Evolutionary conservation across 2,797 vertebrate genomes (phyloP).

Genomic region (Monodelphis domestica): DNA sequence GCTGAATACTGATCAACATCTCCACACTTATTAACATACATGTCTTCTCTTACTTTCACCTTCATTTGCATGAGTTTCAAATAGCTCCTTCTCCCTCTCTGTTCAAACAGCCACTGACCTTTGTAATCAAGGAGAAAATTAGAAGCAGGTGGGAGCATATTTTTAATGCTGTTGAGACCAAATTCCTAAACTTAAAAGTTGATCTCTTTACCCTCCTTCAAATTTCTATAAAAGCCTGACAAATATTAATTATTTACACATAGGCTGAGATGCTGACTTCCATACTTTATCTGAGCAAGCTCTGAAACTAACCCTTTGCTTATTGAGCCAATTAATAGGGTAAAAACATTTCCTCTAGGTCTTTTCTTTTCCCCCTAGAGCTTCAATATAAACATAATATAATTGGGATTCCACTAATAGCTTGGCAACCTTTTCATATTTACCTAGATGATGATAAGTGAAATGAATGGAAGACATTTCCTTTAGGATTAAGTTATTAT

Average conservation of each 20-base stretch:
- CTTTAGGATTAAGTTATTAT: slow-evolving; percentile 39
- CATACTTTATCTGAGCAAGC: slow-evolving; percentile 59
- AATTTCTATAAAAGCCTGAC: slow-evolving; percentile 62
- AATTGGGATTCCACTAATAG: slow-evolving; percentile 49
- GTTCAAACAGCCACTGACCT: slow-evolving; percentile 76
- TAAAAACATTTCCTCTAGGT: slow-evolving; percentile 56
- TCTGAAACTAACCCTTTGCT: slow-evolving; percentile 56
- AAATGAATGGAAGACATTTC: slow-evolving; percentile 56
- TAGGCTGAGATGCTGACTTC: slow-evolving; percentile 56
- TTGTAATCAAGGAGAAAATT: slow-evolving; percentile 79
- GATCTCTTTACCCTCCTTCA: slow-evolving; percentile 58
- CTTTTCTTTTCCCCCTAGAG: slow-evolving; percentile 52
- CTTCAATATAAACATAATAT: slow-evolving; percentile 28
- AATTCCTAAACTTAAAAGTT: slow-evolving; percentile 70
- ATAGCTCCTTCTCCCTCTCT: slow-evolving; percentile 57
- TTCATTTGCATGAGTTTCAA: slow-evolving; percentile 71
- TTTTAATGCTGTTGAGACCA: slow-evolving; percentile 70
- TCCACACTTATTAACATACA: slow-evolving; percentile 70
- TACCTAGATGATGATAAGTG: slow-evolving; percentile 61
- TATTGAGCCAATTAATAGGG: slow-evolving; percentile 66
- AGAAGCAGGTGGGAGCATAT: slow-evolving; percentile 76
- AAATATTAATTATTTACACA: slow-evolving; percentile 75
- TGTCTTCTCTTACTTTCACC: slow-evolving; percentile 32
- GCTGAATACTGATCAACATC: slow-evolving; percentile 67
- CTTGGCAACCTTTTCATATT: slow-evolving; percentile 55